Evolutionary conservation across 1,140 invertebrate genomes (phyloP).

Genomic region (Drosophila ambigua): DNA sequence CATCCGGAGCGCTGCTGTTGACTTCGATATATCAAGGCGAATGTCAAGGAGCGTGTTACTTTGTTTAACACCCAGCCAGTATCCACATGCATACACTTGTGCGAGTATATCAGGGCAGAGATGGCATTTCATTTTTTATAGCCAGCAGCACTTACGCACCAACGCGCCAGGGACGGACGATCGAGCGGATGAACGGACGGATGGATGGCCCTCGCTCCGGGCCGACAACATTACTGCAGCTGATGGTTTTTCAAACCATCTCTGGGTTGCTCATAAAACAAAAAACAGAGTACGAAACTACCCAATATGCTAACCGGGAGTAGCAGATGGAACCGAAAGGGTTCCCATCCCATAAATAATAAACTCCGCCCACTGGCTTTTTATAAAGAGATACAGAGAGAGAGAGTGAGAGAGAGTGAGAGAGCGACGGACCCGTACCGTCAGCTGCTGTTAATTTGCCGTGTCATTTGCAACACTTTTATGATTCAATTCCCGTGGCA

Average conservation of each 20-base stretch:
- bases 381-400: slow-evolving; percentile 11
- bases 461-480: slow-evolving; percentile 76
- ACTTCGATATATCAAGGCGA: slow-evolving; percentile 71
- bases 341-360: slow-evolving; percentile 50
- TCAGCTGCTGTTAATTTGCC: slow-evolving; percentile 60
- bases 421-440: slow-evolving; percentile 9
- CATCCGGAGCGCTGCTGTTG: slow-evolving; percentile 39
- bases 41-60: slow-evolving; percentile 66
- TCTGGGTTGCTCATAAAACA: slow-evolving; percentile 70
- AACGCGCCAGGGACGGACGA: slow-evolving; percentile 21
- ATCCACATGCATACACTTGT: slow-evolving; percentile 24
- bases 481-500: slow-evolving; percentile 67
- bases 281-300: slow-evolving; percentile 56
- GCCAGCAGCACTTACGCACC: slow-evolving; percentile 58
- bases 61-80: slow-evolving; percentile 50
- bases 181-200: slow-evolving; percentile 9
- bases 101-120: slow-evolving; percentile 36
- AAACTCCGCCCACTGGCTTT: slow-evolving; percentile 30
- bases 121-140: slow-evolving; percentile 70
- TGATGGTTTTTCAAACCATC: slow-evolving; percentile 63
- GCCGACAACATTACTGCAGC: slow-evolving; percentile 51
- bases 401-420: slow-evolving; percentile 13
- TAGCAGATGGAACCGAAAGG: background rate
- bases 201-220: slow-evolving; percentile 19
- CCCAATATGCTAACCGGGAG: slow-evolving; percentile 66